Evolutionary conservation across 2,797 vertebrate genomes (phyloP).

Genomic region (Miichthys miiuy): DNA sequence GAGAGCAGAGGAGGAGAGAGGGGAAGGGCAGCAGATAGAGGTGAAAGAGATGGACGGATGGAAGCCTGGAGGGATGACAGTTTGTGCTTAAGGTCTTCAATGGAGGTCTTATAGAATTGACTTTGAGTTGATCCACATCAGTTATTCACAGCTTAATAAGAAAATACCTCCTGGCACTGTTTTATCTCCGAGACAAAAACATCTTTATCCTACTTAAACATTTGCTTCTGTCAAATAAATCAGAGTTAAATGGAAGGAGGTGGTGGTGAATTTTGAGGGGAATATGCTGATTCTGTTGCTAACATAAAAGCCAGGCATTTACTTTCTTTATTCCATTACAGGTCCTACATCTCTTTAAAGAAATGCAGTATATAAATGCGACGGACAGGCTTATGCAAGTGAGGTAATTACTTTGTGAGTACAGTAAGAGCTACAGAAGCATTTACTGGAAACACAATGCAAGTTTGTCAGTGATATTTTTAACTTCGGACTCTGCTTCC

Average conservation of each 20-base stretch:
- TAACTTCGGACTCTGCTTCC: conserved; percentile 3
- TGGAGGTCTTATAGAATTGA: conserved; percentile 32
- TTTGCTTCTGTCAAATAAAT: conserved; percentile 16
- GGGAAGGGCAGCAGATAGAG: conserved; percentile 38
- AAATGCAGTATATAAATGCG: neutral
- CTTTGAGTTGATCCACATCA: conserved; percentile 39
- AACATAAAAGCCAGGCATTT: neutral
- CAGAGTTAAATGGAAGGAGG: neutral
- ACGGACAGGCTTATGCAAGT: neutral
- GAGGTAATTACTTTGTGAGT: neutral
- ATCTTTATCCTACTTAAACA: conserved; percentile 13
- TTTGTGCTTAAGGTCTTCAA: neutral
- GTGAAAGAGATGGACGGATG: conserved; percentile 31
- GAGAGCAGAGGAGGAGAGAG: conserved; percentile 12
- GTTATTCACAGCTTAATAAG: conserved; percentile 40
- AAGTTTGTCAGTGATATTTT: conserved; percentile 18
- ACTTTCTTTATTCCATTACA: neutral
- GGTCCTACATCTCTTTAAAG: neutral
- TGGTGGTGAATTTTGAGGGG: neutral
- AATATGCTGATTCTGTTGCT: conserved; percentile 4
- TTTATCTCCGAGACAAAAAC: conserved; percentile 29
- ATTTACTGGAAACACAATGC: conserved; percentile 4
- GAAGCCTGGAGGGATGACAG: conserved; percentile 23
- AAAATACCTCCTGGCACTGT: conserved; percentile 16
- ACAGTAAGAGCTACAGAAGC: conserved; percentile 4